phyloP scores from a whole-genome alignment of 92 coral and sea anemone species.

The Plumapathes pennacea region DNA sequence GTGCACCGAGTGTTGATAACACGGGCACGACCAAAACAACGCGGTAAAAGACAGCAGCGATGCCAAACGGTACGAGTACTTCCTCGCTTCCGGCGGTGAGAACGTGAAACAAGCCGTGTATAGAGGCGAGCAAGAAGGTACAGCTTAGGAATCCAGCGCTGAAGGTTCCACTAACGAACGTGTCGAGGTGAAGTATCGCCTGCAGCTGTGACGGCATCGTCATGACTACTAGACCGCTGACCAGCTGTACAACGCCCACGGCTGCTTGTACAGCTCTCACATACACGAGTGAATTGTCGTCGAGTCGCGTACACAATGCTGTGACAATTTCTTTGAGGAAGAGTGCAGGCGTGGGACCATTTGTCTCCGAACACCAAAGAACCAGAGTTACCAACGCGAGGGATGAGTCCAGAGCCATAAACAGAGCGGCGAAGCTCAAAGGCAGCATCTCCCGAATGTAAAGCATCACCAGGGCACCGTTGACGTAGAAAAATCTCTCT shows the following conservation, averaged over 20 bases:
- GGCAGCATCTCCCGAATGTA: conserved; percentile 33
- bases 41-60: conserved; percentile 50
- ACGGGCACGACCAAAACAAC: conserved; percentile 24
- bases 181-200: conserved; percentile 11
- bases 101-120: conserved; percentile 43
- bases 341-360: conserved; percentile 18
- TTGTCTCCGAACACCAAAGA: conserved; percentile 51
- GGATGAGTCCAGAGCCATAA: conserved; percentile 34
- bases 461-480: conserved; percentile 36
- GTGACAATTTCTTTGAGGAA: conserved; percentile 16
- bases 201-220: conserved; percentile 36
- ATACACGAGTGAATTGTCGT: background rate
- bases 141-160: conserved; percentile 28
- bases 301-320: conserved; percentile 6
- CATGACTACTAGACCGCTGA: conserved; percentile 24
- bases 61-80: conserved; percentile 15
- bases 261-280: no score
- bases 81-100: conserved; percentile 23
- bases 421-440: conserved; percentile 39
- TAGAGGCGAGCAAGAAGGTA: conserved; percentile 27
- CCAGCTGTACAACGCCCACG: conserved; percentile 33
- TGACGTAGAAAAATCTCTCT: conserved; percentile 37
- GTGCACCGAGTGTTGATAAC: conserved; percentile 5
- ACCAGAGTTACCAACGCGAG: conserved; percentile 40
- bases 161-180: no score